Evolutionary conservation across 53 echinoderm and acorn worm genomes (phyloP).

Genomic region (Echinarachnius parma): DNA sequence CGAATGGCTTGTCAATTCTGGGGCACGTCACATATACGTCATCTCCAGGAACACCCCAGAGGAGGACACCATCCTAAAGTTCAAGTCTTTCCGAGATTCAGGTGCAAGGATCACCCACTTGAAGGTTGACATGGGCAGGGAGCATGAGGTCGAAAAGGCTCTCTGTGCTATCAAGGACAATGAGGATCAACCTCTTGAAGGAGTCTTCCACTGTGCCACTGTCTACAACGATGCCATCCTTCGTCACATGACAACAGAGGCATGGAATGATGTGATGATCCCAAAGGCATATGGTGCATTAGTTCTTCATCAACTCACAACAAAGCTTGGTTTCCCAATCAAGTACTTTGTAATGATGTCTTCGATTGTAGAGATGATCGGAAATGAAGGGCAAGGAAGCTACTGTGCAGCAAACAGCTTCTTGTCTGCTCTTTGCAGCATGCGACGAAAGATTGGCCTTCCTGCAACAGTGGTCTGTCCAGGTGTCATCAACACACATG

Average conservation of each 20-base stretch:
- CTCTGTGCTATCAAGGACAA: slow-evolving; percentile 75
- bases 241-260: slow-evolving; percentile 61
- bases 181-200: slow-evolving; percentile 75
- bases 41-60: slow-evolving; percentile 79
- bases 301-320: slow-evolving; percentile 78
- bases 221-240: slow-evolving; percentile 73
- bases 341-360: slow-evolving; percentile 93
- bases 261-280: slow-evolving; percentile 90
- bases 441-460: slow-evolving; percentile 78
- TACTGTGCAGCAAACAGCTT: slow-evolving; percentile 93
- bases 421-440: slow-evolving; percentile 64
- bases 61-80: slow-evolving; percentile 80
- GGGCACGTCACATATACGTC: slow-evolving; percentile 85
- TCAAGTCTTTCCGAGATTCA: slow-evolving; percentile 79
- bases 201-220: slow-evolving; percentile 91
- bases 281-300: slow-evolving; percentile 93
- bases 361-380: slow-evolving; percentile 90
- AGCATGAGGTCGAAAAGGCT: slow-evolving; percentile 84
- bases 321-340: slow-evolving; percentile 78
- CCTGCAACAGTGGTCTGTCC: slow-evolving; percentile 89
- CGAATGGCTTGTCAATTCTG: slow-evolving; percentile 88
- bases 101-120: slow-evolving; percentile 86
- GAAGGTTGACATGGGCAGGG: slow-evolving; percentile 72
- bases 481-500: slow-evolving; percentile 89
- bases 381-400: slow-evolving; percentile 88